Evolutionary conservation across 2,797 vertebrate genomes (phyloP).

Genomic region (Xyrichtys novacula): DNA sequence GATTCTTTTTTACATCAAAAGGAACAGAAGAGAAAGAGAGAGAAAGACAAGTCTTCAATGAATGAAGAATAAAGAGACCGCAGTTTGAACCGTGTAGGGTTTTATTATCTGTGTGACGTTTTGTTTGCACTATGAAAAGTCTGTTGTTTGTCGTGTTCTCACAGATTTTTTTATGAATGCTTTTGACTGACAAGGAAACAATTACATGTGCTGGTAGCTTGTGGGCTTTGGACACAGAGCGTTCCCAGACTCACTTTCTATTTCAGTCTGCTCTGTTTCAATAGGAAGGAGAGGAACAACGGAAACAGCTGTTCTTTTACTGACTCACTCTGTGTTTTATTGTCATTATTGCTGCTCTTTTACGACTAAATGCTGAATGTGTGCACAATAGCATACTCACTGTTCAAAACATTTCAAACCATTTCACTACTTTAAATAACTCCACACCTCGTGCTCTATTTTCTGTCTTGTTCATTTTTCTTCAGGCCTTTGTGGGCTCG

Average conservation of each 20-base stretch:
- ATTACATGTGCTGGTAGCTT: conserved; percentile 12
- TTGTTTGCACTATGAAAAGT: conserved; percentile 36
- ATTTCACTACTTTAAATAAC: conserved; percentile 7
- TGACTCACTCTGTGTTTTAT: conserved; percentile 24
- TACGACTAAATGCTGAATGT: background rate
- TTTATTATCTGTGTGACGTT: background rate
- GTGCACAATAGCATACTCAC: background rate
- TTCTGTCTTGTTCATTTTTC: background rate
- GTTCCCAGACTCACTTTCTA: conserved; percentile 51
- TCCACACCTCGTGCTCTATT: conserved; percentile 10
- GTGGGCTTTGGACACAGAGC: conserved; percentile 34
- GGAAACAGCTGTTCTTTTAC: conserved; percentile 25
- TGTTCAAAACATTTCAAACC: background rate
- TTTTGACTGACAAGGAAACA: conserved; percentile 54
- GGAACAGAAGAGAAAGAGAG: conserved; percentile 42
- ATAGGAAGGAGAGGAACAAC: conserved; percentile 13
- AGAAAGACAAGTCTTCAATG: conserved; percentile 48
- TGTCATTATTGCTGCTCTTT: conserved; percentile 8
- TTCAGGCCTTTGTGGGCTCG: conserved; percentile 10
- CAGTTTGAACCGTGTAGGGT: conserved; percentile 36
- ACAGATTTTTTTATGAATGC: conserved; percentile 50
- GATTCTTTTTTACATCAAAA: conserved; percentile 72
- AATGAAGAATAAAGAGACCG: conserved; percentile 49
- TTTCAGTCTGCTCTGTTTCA: conserved; percentile 46
- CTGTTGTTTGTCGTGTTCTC: conserved; percentile 41